A percentile compares a stretch with the other conserved stretches of the same genome.
Evolutionary conservation across 2,113 vertebrate species (phyloP).

Genomic region (Condylura cristata): DNA sequence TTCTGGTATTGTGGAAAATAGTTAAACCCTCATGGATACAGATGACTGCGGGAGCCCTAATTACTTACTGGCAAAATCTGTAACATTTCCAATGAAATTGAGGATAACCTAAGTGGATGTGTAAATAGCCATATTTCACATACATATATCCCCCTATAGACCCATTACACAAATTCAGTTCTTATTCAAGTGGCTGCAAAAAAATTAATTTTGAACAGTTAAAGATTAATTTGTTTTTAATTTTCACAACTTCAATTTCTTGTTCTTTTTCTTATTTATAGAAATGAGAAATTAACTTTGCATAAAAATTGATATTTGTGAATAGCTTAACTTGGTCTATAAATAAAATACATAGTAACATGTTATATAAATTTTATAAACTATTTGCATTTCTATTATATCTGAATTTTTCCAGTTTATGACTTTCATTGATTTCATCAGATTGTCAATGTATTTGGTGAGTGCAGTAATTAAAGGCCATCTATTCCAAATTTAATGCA

Average conservation of each 20-base stretch:
- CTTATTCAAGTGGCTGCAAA: neutral
- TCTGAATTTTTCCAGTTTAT: neutral
- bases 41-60: neutral
- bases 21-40: neutral
- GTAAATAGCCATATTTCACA: neutral
- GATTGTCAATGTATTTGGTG: neutral
- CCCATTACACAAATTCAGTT: neutral
- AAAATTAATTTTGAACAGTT: conserved; percentile 48
- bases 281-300: neutral
- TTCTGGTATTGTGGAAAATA: neutral
- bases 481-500: rapidly evolving
- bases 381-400: neutral
- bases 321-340: neutral
- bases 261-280: neutral
- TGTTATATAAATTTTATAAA: neutral
- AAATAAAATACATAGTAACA: neutral
- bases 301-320: conserved; percentile 15
- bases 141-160: neutral
- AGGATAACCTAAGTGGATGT: neutral
- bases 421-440: neutral
- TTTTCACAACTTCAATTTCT: conserved; percentile 41
- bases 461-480: neutral
- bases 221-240: conserved; percentile 47
- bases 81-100: neutral
- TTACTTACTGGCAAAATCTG: neutral